Evolutionary conservation across 2,113 vertebrate species (phyloP).

Genomic region (Cisticola juncidis): DNA sequence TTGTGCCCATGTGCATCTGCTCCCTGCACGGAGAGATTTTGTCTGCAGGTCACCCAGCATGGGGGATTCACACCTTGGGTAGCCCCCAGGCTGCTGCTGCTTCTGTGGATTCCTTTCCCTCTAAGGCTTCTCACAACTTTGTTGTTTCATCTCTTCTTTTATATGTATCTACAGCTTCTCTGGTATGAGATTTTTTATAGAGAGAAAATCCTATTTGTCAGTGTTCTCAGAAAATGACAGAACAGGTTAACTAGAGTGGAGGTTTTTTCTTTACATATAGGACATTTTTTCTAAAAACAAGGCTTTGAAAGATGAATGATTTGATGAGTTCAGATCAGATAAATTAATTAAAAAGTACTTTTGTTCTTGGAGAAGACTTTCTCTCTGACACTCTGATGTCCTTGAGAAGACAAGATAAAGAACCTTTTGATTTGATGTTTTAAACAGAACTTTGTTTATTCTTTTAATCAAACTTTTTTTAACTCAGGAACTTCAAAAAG

Average conservation of each 20-base stretch:
- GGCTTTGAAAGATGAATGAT: background rate
- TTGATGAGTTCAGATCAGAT: background rate
- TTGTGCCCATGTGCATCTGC: background rate
- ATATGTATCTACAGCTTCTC: background rate
- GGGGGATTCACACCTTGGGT: background rate
- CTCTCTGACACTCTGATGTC: background rate
- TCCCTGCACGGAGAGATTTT: background rate
- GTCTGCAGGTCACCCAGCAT: background rate
- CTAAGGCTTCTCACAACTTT: background rate
- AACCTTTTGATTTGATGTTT: background rate
- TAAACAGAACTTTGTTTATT: background rate
- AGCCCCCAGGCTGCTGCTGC: background rate
- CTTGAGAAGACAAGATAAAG: background rate
- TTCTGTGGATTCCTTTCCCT: background rate
- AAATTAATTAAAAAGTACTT: background rate
- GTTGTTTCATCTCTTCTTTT: background rate
- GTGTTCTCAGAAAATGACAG: background rate
- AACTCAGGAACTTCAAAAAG: background rate
- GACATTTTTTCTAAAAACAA: background rate
- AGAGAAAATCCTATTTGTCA: background rate
- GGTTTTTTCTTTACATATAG: background rate
- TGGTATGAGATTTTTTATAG: background rate
- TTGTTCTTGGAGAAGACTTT: background rate
- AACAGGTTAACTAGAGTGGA: background rate
- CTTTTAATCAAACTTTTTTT: background rate